These are phyloP conservation scores for Microdon myrmicae DNA, from an alignment of 2,888 invertebrate species.

Conservation along the genomic window DNA sequence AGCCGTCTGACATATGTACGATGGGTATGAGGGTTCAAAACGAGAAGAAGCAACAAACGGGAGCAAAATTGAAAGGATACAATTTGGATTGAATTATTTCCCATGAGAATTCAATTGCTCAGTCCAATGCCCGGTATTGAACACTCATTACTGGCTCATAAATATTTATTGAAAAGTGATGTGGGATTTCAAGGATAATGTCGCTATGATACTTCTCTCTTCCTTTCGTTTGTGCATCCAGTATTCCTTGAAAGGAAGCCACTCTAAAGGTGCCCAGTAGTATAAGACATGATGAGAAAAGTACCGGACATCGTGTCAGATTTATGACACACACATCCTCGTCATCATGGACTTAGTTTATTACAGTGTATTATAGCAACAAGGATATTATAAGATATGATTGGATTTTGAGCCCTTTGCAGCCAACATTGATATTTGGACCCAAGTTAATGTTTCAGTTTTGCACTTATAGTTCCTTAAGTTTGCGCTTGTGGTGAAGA, in stretches of 20 bases:
- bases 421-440: constrained; percentile 35
- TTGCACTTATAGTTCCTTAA: not conserved
- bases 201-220: constrained; percentile 30
- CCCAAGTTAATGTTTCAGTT: constrained; percentile 45
- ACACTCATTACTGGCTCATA: constrained; percentile 53
- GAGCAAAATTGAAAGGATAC: constrained; percentile 43
- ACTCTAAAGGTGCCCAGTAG: too few relatives aligned
- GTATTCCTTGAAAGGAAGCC: too few relatives aligned
- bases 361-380: constrained; percentile 46
- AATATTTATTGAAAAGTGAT: constrained; percentile 53
- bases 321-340: constrained; percentile 39
- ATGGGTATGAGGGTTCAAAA: too few relatives aligned
- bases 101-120: constrained; percentile 50
- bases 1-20: too few relatives aligned
- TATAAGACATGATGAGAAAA: constrained; percentile 14
- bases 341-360: constrained; percentile 39
- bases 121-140: constrained; percentile 45
- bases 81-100: constrained; percentile 52
- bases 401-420: constrained; percentile 50
- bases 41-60: constrained; percentile 27
- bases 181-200: constrained; percentile 49
- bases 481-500: not conserved
- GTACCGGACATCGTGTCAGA: constrained; percentile 49
- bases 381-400: constrained; percentile 46
- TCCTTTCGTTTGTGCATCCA: not conserved